A percentile compares a stretch with the other conserved stretches of the same genome.
Evolutionary conservation across 2,888 invertebrate genomes (phyloP).

Genomic region (Leucozona laternaria): DNA sequence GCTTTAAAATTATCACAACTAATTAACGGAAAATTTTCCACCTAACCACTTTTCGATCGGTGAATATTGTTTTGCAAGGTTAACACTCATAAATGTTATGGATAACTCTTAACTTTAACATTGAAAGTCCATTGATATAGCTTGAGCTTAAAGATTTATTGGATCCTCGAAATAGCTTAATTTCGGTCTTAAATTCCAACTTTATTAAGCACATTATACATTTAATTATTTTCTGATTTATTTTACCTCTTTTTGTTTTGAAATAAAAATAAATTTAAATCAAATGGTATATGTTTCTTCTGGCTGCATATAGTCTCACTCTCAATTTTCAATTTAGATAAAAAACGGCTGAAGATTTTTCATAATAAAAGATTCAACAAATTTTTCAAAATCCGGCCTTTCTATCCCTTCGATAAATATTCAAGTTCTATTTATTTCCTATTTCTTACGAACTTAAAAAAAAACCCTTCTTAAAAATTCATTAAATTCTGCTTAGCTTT

Average conservation of each 20-base stretch:
- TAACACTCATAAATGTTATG: no score
- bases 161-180: background rate
- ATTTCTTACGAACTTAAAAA: background rate
- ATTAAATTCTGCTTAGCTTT: conserved; percentile 38
- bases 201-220: no score
- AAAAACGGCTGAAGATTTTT: background rate
- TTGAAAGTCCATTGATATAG: no score
- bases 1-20: no score
- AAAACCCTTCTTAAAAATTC: conserved; percentile 32
- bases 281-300: background rate
- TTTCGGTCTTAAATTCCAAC: no score
- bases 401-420: conserved; percentile 14
- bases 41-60: no score
- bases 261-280: background rate
- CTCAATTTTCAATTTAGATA: background rate
- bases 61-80: no score
- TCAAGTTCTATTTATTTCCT: background rate
- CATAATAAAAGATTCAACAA: background rate
- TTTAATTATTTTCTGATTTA: background rate
- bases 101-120: no score
- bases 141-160: background rate
- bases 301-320: background rate
- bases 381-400: background rate
- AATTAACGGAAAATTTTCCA: no score
- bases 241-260: background rate